Conservation (phyloP, 2,113 vertebrate genomes). For the Dipodomys stephensi region DNA sequence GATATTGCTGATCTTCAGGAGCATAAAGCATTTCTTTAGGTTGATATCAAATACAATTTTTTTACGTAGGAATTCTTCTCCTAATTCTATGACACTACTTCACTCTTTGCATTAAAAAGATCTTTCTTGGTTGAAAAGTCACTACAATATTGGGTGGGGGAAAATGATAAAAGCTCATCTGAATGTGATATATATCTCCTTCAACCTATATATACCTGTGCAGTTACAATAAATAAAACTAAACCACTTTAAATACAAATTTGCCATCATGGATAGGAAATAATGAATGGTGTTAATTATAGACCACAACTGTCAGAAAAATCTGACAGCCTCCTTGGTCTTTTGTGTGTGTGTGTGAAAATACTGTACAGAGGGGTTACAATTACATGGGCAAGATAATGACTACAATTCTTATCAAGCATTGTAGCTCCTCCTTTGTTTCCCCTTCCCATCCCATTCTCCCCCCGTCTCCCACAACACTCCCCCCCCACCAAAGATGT, state of each 20-base stretch:
- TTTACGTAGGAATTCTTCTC: background rate
- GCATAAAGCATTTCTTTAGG: background rate
- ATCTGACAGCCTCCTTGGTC: background rate
- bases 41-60: background rate
- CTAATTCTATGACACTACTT: background rate
- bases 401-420: too few relatives aligned
- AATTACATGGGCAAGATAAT: too few relatives aligned
- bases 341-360: background rate
- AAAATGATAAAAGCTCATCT: background rate
- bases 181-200: background rate
- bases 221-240: background rate
- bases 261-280: constrained; percentile 11
- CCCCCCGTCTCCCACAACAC: too few relatives aligned
- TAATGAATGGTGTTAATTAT: background rate
- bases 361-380: too few relatives aligned
- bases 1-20: background rate
- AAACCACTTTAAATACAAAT: background rate
- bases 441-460: too few relatives aligned
- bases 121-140: background rate
- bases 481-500: too few relatives aligned
- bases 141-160: background rate
- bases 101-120: background rate
- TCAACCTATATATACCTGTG: background rate
- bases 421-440: too few relatives aligned
- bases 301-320: constrained; percentile 19